A percentile compares a stretch with the other conserved stretches of the same genome.
These are phyloP conservation scores for Gymnorhina tibicen DNA, from an alignment of 2,113 vertebrate species.

Conservation along the genomic window DNA sequence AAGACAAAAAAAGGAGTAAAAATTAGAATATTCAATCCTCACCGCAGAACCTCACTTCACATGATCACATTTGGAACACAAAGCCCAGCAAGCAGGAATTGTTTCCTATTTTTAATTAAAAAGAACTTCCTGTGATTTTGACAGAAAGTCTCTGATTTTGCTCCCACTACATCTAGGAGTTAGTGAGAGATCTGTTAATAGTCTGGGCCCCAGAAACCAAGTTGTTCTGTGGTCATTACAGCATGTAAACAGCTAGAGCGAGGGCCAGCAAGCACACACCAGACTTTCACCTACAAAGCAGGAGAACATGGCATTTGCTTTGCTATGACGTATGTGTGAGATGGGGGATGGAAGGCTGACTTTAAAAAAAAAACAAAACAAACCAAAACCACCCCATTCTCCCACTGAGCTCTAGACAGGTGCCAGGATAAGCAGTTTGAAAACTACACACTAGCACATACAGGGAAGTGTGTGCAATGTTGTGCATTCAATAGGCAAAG, in stretches of 20 bases:
- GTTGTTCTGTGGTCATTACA: not conserved
- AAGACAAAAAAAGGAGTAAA: conserved; percentile 21
- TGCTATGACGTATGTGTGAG: rapidly evolving
- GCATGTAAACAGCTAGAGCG: not conserved
- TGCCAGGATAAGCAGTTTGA: not conserved
- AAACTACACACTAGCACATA: not conserved
- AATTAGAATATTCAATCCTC: not conserved
- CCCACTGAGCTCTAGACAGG: not conserved
- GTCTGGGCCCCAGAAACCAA: not conserved
- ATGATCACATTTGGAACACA: not conserved
- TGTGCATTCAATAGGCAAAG: not conserved
- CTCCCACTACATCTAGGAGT: not conserved
- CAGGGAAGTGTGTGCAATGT: not conserved
- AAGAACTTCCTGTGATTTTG: not conserved
- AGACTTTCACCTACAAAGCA: not conserved
- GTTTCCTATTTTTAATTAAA: not conserved
- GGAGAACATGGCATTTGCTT: not conserved
- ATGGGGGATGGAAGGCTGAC: not conserved
- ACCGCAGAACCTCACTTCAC: not conserved
- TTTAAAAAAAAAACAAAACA: not conserved
- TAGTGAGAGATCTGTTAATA: not conserved
- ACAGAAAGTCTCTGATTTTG: not conserved
- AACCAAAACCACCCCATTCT: not conserved
- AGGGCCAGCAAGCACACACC: not conserved
- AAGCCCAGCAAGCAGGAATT: not conserved